Evolutionary conservation across 2,797 vertebrate species (phyloP), one percentile per base, ranked within the genome.

Genomic region (Periophthalmus magnuspinnatus): DNA sequence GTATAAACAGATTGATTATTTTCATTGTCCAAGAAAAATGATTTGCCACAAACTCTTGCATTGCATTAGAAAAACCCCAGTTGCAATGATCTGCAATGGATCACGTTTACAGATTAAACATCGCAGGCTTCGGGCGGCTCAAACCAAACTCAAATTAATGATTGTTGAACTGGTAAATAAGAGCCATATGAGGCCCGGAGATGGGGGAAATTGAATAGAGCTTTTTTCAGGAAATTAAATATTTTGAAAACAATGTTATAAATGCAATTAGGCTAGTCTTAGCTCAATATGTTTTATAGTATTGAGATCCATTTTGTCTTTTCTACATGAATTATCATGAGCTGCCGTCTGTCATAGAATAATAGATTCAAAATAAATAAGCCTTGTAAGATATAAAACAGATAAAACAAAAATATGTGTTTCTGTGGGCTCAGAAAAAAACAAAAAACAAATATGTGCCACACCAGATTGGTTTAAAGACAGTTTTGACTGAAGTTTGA

Each of bases 41-140:
- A 67, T 79, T 71, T 22, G 17, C 58, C 66, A 22, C 72, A 73
- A 60, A 69, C 56, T 72, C 74, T 61, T 67, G 47, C n/a, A n/a
- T n/a, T 75, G 67, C 71, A 81, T 88, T 68, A 83, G 70, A 65
- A 59, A 45, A 80, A 75, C 47, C 38, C 16, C 41, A 76, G 24
- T 65, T 75, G 67, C 69, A 80, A 73, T 79, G 68, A 69, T 75
- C 74, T 68, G 81, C 72, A 72, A 81, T 6, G 71, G 81, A 80
- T 89, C 71, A 74, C 57, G 86, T 80, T 72, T 81, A 75, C 78
- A 84, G 71, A 86, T 84, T 71, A 86, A 90, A 84, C 77, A 81
- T 75, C 16, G 48, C 56, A 72, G 62, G 66, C 79, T 86, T 67
- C 77, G 74, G 68, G 82, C 84, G 83, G 77, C 84, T 86, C 80